Base-by-base conservation (phyloP, 2,113 vertebrate genomes). In the Corythoichthys intestinalis region DNA sequence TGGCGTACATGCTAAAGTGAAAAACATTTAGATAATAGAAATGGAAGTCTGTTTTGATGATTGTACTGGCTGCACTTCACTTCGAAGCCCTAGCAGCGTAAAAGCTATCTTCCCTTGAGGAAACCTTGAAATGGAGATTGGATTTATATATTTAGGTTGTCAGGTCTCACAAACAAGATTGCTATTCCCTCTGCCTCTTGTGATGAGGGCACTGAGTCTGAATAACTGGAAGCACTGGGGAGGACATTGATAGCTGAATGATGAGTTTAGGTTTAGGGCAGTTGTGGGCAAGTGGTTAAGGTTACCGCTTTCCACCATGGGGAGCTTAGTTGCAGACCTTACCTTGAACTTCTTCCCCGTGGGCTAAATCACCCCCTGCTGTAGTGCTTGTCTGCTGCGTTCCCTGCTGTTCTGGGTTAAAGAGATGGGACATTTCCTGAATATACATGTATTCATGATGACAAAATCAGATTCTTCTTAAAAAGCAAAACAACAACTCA, bases 91-190 rank as follows among this genome's bases (percentile, higher is more conserved):
- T 14, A 54, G 52, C 34, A 48, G 38, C 39, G 9, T 12, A 50
- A 0, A 6, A 37, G 2, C 60, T 10, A 39, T 44, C 5, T 7
- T 69, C 69, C 59, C 72, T 34, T 10, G 62, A 63, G 72, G 52
- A 69, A 63, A 57, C 68, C 50, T 35, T 68, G 41, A 69, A 62
- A 52, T 66, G 53, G 44, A 69, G 71, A 74, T 77, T 57, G 15
- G 53, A 65, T 71, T 76, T 65, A 54, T 20, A 65, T 54, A 73
- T 73, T 76, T 61, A 74, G 28, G 37, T 38, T 71, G 71, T 76
- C 67, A 70, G 2, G 1, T 67, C 67, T 9, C 9, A 35, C 53
- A 48, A 73, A 70, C 65, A 66, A 73, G 66, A 80, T 53, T 58
- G 17, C 28, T 49, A 37, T 38, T 44, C 38, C 56, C 54, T 66